These are phyloP conservation scores for Eupithecia inturbata DNA, from an alignment of 2,888 invertebrate genomes.

Conservation along the genomic window DNA sequence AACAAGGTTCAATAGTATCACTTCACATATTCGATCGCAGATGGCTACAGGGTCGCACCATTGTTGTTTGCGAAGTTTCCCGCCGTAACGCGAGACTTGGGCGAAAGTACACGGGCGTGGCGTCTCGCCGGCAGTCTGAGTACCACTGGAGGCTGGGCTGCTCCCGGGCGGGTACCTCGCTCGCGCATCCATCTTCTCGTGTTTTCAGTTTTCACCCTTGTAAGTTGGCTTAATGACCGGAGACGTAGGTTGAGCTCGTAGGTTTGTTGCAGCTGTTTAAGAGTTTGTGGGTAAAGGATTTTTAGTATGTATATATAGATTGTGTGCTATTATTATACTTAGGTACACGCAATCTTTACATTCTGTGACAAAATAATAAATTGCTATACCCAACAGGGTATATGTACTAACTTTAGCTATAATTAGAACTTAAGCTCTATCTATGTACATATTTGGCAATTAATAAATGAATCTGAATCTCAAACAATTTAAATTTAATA, in stretches of 20 bases:
- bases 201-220: constrained; percentile 58
- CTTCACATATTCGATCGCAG: constrained; percentile 65
- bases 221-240: constrained; percentile 53
- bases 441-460: too few species aligned
- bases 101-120: constrained; percentile 22
- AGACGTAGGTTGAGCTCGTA: constrained; percentile 19
- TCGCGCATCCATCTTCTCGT: constrained; percentile 46
- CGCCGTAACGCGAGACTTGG: constrained; percentile 23
- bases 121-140: constrained; percentile 21
- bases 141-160: constrained; percentile 26
- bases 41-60: constrained; percentile 58
- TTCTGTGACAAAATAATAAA: too few species aligned
- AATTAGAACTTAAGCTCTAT: too few species aligned
- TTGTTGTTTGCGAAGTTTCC: constrained; percentile 58
- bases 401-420: too few species aligned
- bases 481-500: too few species aligned
- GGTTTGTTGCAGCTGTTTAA: constrained; percentile 22
- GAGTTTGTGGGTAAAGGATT: constrained; percentile 13
- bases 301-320: neutral
- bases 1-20: constrained; percentile 42
- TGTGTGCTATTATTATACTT: neutral
- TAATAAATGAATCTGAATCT: too few species aligned
- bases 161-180: constrained; percentile 46
- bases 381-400: too few species aligned
- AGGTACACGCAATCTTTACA: neutral